Evolutionary conservation across 1,140 invertebrate species (phyloP).

Genomic region (Neomicropteryx cornuta): DNA sequence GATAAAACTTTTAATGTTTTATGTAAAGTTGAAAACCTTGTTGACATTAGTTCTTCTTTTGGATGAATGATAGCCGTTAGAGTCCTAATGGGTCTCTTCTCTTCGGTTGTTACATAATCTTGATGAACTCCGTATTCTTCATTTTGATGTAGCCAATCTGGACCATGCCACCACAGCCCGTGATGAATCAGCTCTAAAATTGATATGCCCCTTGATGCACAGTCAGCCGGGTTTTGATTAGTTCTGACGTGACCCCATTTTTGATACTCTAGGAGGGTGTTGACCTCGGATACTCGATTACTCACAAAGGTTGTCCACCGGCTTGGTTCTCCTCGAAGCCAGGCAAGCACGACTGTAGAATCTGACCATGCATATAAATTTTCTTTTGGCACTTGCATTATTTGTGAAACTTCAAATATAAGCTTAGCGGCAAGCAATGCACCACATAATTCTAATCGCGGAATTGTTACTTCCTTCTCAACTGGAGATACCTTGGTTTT

Average conservation of each 20-base stretch:
- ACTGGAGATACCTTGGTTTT: conserved; percentile 22
- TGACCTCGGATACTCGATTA: conserved; percentile 24
- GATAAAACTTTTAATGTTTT: background rate
- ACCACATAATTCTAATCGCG: conserved; percentile 15
- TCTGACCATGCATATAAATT: conserved; percentile 21
- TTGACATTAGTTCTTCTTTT: background rate
- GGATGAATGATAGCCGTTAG: background rate
- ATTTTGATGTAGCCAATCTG: conserved; percentile 14
- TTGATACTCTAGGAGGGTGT: background rate
- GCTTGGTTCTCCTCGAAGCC: conserved; percentile 17
- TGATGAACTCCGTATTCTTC: background rate
- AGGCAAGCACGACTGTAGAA: conserved; percentile 22
- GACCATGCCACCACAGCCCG: conserved; percentile 25
- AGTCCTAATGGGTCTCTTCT: background rate
- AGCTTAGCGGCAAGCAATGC: conserved; percentile 14
- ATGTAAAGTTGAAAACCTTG: background rate
- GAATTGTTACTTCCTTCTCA: conserved; percentile 18
- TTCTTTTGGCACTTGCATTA: conserved; percentile 7
- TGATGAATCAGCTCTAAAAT: conserved; percentile 13
- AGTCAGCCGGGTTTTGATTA: conserved; percentile 17
- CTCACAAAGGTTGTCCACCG: conserved; percentile 22
- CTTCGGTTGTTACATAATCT: background rate
- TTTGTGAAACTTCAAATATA: conserved; percentile 8
- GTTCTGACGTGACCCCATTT: conserved; percentile 7
- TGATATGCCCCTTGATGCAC: conserved; percentile 18